Conservation (phyloP, 2,797 vertebrate genomes). For the Macropodus opercularis region DNA sequence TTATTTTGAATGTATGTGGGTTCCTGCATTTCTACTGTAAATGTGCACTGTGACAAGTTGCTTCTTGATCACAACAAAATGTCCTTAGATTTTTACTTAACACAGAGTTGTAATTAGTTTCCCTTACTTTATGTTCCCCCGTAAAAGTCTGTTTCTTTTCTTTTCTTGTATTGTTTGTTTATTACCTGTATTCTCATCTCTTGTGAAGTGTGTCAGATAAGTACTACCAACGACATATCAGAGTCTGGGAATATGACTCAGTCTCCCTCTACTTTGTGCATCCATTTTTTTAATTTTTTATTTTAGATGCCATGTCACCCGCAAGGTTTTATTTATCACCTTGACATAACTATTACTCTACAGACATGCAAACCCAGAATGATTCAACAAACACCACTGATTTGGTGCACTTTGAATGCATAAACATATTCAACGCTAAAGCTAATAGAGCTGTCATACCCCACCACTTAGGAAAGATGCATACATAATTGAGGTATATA, state of each 20-base stretch:
- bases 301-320: background rate
- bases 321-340: constrained; percentile 2
- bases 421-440: constrained; percentile 26
- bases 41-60: too few relatives aligned
- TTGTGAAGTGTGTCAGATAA: background rate
- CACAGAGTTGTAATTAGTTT: too few relatives aligned
- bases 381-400: constrained; percentile 5
- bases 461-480: constrained; percentile 52
- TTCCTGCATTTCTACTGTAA: background rate
- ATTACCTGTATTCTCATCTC: background rate
- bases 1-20: background rate
- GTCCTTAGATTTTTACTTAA: too few relatives aligned
- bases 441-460: constrained; percentile 58
- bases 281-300: background rate
- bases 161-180: too few relatives aligned
- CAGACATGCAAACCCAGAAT: constrained; percentile 10
- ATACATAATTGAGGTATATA: constrained; percentile 71
- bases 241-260: background rate
- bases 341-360: constrained; percentile 1
- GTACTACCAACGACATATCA: background rate
- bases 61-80: too few relatives aligned
- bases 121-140: too few relatives aligned
- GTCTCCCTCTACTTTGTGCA: background rate
- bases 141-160: too few relatives aligned
- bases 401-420: constrained; percentile 14